Base-by-base conservation (phyloP, 2,797 vertebrate species). In the Rhabdomys pumilio region DNA sequence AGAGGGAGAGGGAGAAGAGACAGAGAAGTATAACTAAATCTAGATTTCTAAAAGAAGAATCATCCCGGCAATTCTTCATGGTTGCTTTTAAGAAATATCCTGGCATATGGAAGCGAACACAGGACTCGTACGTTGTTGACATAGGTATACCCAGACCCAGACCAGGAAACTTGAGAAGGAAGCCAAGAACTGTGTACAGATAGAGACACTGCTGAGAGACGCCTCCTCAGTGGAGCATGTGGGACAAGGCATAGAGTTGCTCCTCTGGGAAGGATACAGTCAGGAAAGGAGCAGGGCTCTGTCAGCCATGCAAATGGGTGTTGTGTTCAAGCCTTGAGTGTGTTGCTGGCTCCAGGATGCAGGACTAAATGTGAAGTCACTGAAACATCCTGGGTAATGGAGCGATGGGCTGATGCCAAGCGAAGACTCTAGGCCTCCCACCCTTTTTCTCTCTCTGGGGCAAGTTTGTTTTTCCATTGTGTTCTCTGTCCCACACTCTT, bases 41-140 rank as follows among this genome's bases (percentile, higher is more conserved):
- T 63, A 31, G 41, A 80, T 88, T 90, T 90, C 89, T 82, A 69
- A 47, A 93, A 77, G n/a, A 89, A 59, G 75, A 93, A 9, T 9
- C 29, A 29, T 59, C 29, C 34, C 44, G 55, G 22, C 34, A 63
- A 69, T 86, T 92, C 2, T 85, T 85, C 50, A 9, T 53, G 38
- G 9, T 69, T n/a, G 73, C 34, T 10, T 81, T 76, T n/a, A 34
- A 89, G 59, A 76, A 90, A n/a, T n/a, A 47, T 80, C 24, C 3
- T 89, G 53, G n/a, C 19, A 55, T 41, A 9, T 3, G 11, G 83
- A 72, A 57, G 44, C 73, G 6, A 34, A 22, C 12, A 1, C 2
- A 19, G 29, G 47, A 75, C 38, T 65, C 38, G 19, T 3, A 76
- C 24, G 20, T 77, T 50, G 38, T n/a, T 79, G 15, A 41, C 17